Base-by-base conservation (phyloP, 2,797 vertebrate genomes). In the Sebastes taczanowskii region DNA sequence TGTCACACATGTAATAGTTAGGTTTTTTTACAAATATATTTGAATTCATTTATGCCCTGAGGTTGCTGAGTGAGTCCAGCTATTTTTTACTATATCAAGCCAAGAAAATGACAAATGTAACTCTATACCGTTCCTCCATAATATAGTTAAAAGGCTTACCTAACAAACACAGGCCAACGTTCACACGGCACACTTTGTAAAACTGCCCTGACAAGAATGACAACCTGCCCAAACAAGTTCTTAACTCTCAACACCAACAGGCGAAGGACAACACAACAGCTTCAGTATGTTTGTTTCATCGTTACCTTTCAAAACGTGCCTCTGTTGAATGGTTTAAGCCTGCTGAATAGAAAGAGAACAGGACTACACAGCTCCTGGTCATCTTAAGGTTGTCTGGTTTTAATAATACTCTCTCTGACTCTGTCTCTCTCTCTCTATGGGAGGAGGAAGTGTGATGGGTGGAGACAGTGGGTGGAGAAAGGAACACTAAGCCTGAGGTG, bases 151-250 rank as follows among this genome's bases (percentile, higher is more conserved):
- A 29, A 70, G 20, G 14, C 5, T 29, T 25, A 42, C 18, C 1
- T 6, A 30, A 59, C 11, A 23, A 55, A 18, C 60, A 53, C 61
- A 72, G 32, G 35, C 7, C 59, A 63, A 34, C 76, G 69, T 49
- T 85, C 23, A 35, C 67, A 59, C 35, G 22, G 22, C 30, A 74
- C 71, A 82, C 62, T 66, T 64, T 64, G 4, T 13, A 34, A 71
- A 60, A 84, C 89, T 74, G 53, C 78, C 77, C 75, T 18, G 34
- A 83, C 78, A 56, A 80, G 86, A 75, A 77, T 59, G 27, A 78
- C 87, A 94, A 93, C 82, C 92, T 89, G 92, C 38, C 82, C 77
- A 38, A 32, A 80, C 92, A 74, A 64, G 89, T 88, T 88, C 27
- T 49, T 29, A 70, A 38, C 58, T 49, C 10, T 25, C 66, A 82